phyloP scores from a whole-genome alignment of 2,797 vertebrate genomes.

The Bovichtus variegatus region DNA sequence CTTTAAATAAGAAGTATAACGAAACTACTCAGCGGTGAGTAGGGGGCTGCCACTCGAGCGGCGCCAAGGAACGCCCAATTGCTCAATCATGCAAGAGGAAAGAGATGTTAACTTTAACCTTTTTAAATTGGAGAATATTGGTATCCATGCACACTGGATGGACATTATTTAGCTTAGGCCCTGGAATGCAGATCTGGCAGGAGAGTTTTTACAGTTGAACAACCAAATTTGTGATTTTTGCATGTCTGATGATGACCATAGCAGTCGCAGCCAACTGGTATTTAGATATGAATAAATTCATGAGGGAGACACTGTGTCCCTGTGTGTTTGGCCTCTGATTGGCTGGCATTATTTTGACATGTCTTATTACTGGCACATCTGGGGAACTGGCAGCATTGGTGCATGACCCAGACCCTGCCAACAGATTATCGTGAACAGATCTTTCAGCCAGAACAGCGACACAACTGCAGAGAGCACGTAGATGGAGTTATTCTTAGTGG shows the following conservation, averaged over 20 bases:
- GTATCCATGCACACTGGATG: background rate
- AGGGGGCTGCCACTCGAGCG: no score
- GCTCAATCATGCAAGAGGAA: background rate
- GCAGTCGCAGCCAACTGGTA: conserved; percentile 10
- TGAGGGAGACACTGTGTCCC: conserved; percentile 30
- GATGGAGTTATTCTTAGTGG: conserved; percentile 20
- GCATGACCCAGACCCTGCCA: conserved; percentile 18
- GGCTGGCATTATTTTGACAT: conserved; percentile 54
- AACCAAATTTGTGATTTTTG: conserved; percentile 1
- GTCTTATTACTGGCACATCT: conserved; percentile 65
- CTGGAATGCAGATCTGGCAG: conserved; percentile 11
- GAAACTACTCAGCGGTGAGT: no score
- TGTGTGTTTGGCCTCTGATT: conserved; percentile 38
- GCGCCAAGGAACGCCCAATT: no score
- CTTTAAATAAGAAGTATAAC: no score
- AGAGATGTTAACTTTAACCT: background rate
- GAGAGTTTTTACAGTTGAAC: conserved; percentile 2
- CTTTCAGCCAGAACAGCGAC: conserved; percentile 39
- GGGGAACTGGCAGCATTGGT: conserved; percentile 44
- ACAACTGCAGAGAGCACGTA: conserved; percentile 1
- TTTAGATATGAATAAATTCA: conserved; percentile 34
- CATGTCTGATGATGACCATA: conserved; percentile 15
- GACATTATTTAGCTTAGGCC: no score
- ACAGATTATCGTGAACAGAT: conserved; percentile 51
- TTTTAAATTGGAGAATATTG: background rate